phyloP scores from a whole-genome alignment of 37 sponge, comb jelly and placozoan genomes.

The Lycopodina hypogea region DNA sequence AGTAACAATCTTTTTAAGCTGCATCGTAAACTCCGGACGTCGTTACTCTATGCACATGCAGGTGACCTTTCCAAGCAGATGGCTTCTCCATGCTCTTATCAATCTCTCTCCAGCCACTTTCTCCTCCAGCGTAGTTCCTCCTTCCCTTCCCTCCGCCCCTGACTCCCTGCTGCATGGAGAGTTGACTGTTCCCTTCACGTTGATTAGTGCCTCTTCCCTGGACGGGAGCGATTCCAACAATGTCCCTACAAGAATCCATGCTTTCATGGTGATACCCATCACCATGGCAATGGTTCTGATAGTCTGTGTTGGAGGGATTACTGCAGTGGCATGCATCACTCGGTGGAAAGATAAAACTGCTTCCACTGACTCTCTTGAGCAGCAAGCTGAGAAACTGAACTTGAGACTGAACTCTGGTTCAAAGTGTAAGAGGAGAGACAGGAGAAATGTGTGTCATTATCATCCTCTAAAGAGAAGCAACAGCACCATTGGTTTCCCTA shows the following conservation, averaged over 20 bases:
- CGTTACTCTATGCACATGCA: not conserved
- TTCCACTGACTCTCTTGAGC: not conserved
- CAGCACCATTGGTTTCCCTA: conserved; percentile 43
- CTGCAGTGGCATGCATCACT: not conserved
- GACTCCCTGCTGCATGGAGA: too few relatives aligned
- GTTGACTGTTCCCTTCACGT: too few relatives aligned
- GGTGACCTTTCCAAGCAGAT: not conserved
- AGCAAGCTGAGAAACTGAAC: not conserved
- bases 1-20: too few relatives aligned
- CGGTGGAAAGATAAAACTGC: not conserved
- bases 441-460: not conserved
- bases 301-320: not conserved
- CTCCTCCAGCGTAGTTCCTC: not conserved
- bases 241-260: not conserved
- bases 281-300: not conserved
- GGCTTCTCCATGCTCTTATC: not conserved
- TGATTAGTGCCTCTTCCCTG: too few relatives aligned
- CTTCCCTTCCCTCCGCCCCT: not conserved
- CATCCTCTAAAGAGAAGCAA: conserved; percentile 3
- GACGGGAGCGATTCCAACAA: not conserved
- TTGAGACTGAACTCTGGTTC: too few relatives aligned
- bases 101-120: not conserved
- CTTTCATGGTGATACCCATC: not conserved
- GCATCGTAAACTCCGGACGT: too few relatives aligned
- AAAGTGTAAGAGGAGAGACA: not conserved